Percentiles rank a stretch among this genome's conserved stretches.
These are phyloP conservation scores for Myotis pilosus DNA, from an alignment of 2,797 vertebrate genomes.

Conservation along the genomic window DNA sequence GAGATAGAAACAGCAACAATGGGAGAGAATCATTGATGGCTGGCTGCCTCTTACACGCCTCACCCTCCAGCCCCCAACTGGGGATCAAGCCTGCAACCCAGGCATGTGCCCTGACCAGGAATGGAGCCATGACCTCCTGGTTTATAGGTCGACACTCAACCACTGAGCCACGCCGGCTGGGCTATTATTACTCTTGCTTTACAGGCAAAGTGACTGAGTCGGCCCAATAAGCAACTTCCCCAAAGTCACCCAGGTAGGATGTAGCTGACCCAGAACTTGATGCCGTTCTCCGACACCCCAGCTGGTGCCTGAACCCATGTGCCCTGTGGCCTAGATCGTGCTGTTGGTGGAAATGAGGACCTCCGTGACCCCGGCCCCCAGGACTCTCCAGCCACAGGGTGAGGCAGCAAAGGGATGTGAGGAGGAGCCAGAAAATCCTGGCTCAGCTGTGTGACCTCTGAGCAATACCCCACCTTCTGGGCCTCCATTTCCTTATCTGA, in stretches of 20 bases:
- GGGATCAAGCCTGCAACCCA: too few relatives aligned
- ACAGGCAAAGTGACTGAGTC: not conserved
- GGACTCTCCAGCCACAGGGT: not conserved
- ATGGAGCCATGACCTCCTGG: too few relatives aligned
- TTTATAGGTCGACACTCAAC: too few relatives aligned
- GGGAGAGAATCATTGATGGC: too few relatives aligned
- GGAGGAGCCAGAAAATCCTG: not conserved
- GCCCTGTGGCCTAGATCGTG: accelerated
- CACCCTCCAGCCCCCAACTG: accelerated
- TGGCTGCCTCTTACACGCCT: too few relatives aligned
- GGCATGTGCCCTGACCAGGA: too few relatives aligned
- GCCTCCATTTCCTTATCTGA: not conserved
- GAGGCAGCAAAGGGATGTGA: not conserved
- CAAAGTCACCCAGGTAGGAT: not conserved
- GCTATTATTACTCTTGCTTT: too few relatives aligned
- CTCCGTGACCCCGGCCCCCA: not conserved
- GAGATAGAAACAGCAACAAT: too few relatives aligned
- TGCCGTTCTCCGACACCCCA: too few relatives aligned
- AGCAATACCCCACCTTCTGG: not conserved
- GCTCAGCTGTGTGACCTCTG: not conserved
- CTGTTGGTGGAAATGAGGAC: not conserved
- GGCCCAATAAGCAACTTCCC: not conserved
- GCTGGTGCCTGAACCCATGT: not conserved
- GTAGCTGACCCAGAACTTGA: not conserved
- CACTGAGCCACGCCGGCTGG: too few relatives aligned